Percentiles rank a stretch among this genome's conserved stretches.
Conservation (phyloP, 1,140 invertebrate genomes). For the Philotrypesis tridentata region DNA sequence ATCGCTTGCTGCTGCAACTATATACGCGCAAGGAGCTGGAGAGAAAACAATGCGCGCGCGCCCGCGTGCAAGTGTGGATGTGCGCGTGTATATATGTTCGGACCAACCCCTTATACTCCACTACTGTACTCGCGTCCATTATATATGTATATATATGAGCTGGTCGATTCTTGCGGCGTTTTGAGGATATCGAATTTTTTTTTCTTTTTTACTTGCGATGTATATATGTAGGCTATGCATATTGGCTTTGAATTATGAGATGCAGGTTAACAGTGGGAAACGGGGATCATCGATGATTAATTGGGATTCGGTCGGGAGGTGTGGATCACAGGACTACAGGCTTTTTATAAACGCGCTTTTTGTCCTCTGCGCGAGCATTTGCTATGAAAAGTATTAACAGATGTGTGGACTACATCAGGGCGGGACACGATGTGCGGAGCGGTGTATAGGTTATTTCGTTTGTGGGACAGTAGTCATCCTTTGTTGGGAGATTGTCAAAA, state of each 20-base stretch:
- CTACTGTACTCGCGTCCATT: too few species aligned
- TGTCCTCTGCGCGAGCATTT: too few species aligned
- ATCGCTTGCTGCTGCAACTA: not conserved
- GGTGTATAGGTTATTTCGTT: too few species aligned
- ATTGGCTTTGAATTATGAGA: not conserved
- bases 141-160: not conserved
- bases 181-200: not conserved
- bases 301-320: not conserved
- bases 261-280: not conserved
- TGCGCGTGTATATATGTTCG: not conserved
- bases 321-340: not conserved
- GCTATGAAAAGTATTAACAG: too few species aligned
- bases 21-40: not conserved
- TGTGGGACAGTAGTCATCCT: too few species aligned
- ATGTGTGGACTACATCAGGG: too few species aligned
- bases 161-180: not conserved
- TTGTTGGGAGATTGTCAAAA: too few species aligned
- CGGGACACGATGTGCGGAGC: too few species aligned
- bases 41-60: not conserved
- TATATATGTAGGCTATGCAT: not conserved
- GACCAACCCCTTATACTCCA: slow-evolving; percentile 23
- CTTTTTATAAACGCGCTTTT: not conserved
- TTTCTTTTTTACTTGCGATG: not conserved
- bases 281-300: slow-evolving; percentile 17
- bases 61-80: too few species aligned